Conservation (phyloP, 2,888 invertebrate genomes). For the Dryomyza anilis region DNA sequence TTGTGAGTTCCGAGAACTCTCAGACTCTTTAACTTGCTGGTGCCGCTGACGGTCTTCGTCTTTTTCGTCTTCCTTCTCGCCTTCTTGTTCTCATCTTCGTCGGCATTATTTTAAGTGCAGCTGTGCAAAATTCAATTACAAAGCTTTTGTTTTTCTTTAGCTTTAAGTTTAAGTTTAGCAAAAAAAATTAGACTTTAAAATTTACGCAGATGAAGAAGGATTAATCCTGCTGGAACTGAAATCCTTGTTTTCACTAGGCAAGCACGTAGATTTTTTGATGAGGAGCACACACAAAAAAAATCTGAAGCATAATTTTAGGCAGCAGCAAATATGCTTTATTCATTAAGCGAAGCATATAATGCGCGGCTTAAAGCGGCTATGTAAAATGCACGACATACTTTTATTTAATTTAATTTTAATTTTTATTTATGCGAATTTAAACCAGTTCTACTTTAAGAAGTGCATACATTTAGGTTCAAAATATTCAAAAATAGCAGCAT, state of each 20-base stretch:
- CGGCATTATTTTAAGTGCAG: not conserved
- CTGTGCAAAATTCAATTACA: slow-evolving; percentile 16
- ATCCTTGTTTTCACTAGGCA: not conserved
- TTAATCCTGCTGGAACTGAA: not conserved
- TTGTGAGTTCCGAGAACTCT: not conserved
- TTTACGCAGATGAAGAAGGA: not conserved
- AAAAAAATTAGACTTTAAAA: too few species aligned
- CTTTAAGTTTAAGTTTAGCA: slow-evolving; percentile 4
- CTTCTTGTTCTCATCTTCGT: not conserved
- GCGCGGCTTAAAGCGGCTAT: too few species aligned
- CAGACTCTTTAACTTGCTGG: not conserved
- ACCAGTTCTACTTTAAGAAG: too few species aligned
- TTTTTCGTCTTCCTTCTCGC: not conserved
- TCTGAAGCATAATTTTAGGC: too few species aligned
- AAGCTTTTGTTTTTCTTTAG: slow-evolving; percentile 19
- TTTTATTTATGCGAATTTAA: too few species aligned
- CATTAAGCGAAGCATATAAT: too few species aligned
- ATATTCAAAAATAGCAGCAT: too few species aligned
- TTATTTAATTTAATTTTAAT: too few species aligned
- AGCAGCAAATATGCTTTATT: too few species aligned
- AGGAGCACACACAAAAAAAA: too few species aligned
- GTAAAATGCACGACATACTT: too few species aligned
- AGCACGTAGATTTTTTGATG: slow-evolving; percentile 1
- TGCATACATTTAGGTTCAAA: too few species aligned
- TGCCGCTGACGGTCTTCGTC: not conserved